Evolutionary conservation across 2,888 invertebrate species (phyloP), one percentile per base, ranked within the genome.

Genomic region (Thumatha senex): DNA sequence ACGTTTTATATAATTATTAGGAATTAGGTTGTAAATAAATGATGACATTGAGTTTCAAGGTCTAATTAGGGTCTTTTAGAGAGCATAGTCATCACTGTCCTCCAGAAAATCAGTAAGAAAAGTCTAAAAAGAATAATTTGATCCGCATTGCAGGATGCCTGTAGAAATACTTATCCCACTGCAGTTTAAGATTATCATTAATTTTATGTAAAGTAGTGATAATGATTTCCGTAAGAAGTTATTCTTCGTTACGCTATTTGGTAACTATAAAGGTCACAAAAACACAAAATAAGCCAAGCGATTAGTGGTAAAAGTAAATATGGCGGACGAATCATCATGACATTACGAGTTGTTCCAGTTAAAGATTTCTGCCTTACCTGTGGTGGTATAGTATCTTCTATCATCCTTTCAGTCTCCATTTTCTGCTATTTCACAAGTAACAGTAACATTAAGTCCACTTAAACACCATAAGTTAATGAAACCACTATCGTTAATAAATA

Each of bases 381-480:
- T 54, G 88, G 87, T 67, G 87, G 84, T 77, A 86, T 82, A 59
- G 86, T 84, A 59, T 96, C 96, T 92, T 96, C 96, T 92, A 96
- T 95, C 90, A 95, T 94, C 94, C 96, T 96, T 93, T 97, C 96
- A 92, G 96, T 96, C 94, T 97, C 97, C 96, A 97, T 97, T 94
- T 96, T 49, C 96, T 92, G 95, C 93, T 95, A 95, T 95, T 86
- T 87, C 89, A 89, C 88, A 80, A 87, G 84, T 82, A 83, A 86
- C 92, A 91, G 89, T 76, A 89, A 91, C 85, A 78, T 70, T 73
- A 75, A 48, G 76, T 88, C 75, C 82, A 85, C 80, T 78, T 71
- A 74, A 81, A 81, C 84, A 79, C 78, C 83, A 82, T 78, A 67
- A 80, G 82, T 74, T 73, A 85, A 80, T 76, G 74, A 82, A 84